Evolutionary conservation across 92 coral and sea anemone species (phyloP).

Genomic region (Parazoanthus atlanticus): DNA sequence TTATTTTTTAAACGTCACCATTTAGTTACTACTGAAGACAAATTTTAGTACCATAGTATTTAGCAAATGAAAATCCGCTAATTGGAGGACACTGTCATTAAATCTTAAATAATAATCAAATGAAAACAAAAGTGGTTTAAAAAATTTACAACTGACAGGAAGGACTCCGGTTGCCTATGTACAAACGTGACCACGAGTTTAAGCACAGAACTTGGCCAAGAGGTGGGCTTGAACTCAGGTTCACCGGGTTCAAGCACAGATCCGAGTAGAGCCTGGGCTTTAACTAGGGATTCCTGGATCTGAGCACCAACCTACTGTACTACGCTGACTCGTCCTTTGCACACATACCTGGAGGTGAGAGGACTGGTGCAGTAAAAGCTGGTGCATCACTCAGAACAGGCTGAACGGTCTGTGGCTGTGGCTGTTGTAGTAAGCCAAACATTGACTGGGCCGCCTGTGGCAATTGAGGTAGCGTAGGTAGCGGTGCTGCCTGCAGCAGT

Average conservation of each 20-base stretch:
- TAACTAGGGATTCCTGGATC: neutral
- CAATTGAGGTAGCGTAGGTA: neutral
- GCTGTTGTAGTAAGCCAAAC: constrained; percentile 25
- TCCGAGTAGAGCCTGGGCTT: neutral
- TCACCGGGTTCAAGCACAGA: neutral
- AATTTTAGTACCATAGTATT: too few relatives aligned
- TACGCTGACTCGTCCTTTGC: neutral
- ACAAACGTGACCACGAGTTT: too few relatives aligned
- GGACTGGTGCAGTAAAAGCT: constrained; percentile 17
- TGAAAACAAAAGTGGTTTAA: neutral
- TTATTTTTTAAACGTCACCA: too few relatives aligned
- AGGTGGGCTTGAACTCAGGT: neutral
- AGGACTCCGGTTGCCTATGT: too few relatives aligned
- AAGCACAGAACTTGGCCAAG: too few relatives aligned
- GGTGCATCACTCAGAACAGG: neutral
- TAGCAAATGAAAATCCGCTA: too few relatives aligned
- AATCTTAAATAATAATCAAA: too few relatives aligned
- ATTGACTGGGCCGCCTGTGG: constrained; percentile 6
- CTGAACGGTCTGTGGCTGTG: constrained; percentile 19
- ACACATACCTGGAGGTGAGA: constrained; percentile 25
- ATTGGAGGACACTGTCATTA: too few relatives aligned
- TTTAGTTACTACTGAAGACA: too few relatives aligned
- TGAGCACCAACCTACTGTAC: too few relatives aligned
- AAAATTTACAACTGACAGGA: too few relatives aligned
- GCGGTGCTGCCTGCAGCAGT: neutral